These are phyloP conservation scores for Platysteira castanea DNA, from an alignment of 2,113 vertebrate species.

Conservation along the genomic window DNA sequence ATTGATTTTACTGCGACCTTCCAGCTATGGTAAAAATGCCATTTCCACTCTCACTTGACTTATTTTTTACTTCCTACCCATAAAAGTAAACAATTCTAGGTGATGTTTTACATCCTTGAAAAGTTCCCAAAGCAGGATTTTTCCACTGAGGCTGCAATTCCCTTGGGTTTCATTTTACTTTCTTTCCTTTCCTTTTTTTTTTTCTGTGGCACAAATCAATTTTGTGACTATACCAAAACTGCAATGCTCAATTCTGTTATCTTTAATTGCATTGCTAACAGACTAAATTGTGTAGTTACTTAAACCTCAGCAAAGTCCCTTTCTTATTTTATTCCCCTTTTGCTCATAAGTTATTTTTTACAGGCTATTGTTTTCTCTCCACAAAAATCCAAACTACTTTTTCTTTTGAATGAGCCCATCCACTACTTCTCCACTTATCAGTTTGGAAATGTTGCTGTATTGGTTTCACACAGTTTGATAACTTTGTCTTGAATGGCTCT, in stretches of 20 bases:
- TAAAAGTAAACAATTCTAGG: constrained; percentile 19
- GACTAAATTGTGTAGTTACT: background rate
- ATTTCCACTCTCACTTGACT: background rate
- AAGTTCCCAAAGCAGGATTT: constrained; percentile 23
- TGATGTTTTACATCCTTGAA: background rate
- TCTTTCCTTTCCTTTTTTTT: too few relatives aligned
- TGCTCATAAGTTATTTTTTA: background rate
- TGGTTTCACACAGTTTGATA: background rate
- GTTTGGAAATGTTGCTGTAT: background rate
- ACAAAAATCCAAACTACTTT: background rate
- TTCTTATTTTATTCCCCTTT: background rate
- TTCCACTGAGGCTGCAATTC: background rate
- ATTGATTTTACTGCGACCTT: background rate
- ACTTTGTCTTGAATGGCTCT: background rate
- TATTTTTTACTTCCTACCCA: constrained; percentile 6
- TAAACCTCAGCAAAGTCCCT: background rate
- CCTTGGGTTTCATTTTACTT: background rate
- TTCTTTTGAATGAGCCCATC: background rate
- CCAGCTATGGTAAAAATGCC: background rate
- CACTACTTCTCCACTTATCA: background rate
- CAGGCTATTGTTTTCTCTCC: background rate
- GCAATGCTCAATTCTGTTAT: background rate
- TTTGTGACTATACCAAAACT: background rate
- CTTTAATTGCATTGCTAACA: background rate
- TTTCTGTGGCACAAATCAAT: background rate